Base-by-base conservation (phyloP, 2,888 invertebrate genomes). In the Lucinisca nassula region DNA sequence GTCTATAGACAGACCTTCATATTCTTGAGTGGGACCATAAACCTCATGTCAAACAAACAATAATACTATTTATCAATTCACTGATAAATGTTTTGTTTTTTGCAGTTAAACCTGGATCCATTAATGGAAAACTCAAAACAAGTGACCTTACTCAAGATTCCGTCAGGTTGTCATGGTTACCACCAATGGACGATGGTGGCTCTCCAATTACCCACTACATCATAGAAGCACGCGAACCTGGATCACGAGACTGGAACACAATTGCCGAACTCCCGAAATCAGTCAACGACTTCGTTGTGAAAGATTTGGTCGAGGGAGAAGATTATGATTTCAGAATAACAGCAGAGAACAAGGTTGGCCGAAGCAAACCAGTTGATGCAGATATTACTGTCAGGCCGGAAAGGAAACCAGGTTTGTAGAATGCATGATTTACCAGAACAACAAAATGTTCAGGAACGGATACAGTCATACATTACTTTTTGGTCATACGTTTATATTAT, bases 291-390 rank as follows among this genome's bases (percentile, higher is more conserved):
- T 92, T 90, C 76, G 76, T 79, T 1, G 75, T 93, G 35, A 83
- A 91, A 37, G 92, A 92, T 70, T 97, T 99, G 27, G 97, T 98
- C 40, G 99, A 99, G 96, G 99, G 99, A 80, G 98, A 99, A 97
- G 98, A 98, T 0, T 98, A 98, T 95, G 98, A 98, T 95, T 98
- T 99, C 97, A 97, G 98, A 37, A 98, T 98, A 0, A 97, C 97
- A 79, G 98, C 98, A 17, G 97, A 98, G 35, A 98, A 98, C 97
- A 98, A 98, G 91, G 99, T 99, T 0, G 99, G 99, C 0, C 98
- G 98, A 0, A 98, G 93, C 27, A 93, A 92, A 89, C 88, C 93
- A 10, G 90, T 91, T 4, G 91, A 92, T 27, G 79, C 92, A 32
- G 98, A 98, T 97, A 87, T 91, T 79, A 91, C 95, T 17, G 92